These are phyloP conservation scores for Marcusenius ussheri DNA, from an alignment of 2,113 vertebrate genomes.

Conservation along the genomic window DNA sequence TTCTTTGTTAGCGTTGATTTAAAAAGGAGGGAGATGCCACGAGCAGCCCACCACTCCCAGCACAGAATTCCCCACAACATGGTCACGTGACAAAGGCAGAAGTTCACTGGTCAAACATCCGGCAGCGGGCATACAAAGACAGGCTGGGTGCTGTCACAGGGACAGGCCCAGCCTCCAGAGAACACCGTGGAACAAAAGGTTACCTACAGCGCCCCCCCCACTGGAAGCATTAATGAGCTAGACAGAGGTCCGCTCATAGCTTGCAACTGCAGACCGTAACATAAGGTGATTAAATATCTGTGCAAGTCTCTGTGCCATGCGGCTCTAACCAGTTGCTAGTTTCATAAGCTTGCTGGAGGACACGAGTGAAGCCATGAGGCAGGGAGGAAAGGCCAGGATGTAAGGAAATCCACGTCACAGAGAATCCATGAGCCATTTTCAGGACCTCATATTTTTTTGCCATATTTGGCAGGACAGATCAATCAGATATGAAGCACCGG, in stretches of 20 bases:
- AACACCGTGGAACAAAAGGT: background rate
- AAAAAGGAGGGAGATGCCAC: background rate
- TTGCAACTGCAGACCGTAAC: background rate
- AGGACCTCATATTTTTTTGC: background rate
- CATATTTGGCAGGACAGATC: background rate
- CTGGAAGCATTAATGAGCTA: background rate
- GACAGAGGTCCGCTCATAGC: background rate
- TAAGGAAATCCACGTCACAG: background rate
- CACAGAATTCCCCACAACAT: background rate
- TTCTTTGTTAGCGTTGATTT: constrained; percentile 30
- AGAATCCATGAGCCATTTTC: background rate
- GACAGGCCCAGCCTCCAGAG: background rate
- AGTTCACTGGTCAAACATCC: background rate
- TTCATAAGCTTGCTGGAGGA: background rate
- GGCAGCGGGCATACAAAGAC: background rate
- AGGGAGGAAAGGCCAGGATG: background rate
- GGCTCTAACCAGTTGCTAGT: background rate
- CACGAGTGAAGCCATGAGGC: background rate
- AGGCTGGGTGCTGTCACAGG: background rate
- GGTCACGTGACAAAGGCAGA: background rate
- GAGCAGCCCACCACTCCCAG: background rate
- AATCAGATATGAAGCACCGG: background rate
- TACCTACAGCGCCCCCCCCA: background rate
- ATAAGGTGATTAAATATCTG: background rate
- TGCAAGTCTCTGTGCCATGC: background rate